Evolutionary conservation across 2,113 vertebrate genomes (phyloP), one percentile per base, ranked within the genome.

Genomic region (Planiliza haematocheilus): DNA sequence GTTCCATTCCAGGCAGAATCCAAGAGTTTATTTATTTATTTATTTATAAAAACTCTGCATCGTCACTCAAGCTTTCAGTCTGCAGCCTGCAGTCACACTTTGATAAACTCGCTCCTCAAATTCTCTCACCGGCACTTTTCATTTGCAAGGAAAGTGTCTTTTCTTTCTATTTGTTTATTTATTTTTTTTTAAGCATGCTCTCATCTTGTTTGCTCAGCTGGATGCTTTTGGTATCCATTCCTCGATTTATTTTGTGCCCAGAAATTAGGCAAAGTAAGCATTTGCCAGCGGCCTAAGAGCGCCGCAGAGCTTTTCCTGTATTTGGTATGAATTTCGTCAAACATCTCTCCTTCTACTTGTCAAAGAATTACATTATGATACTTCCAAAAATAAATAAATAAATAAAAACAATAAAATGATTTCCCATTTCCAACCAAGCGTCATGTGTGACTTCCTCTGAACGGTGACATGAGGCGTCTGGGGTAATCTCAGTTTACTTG

Each of bases 41-140:
- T 30, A 30, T 30, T 30, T 30, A 72, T 39, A 68, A 79, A 74
- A 83, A 71, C 53, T 30, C n/a, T 41, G 37, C 4, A 46, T 85
- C 81, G 90, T 89, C 90, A 88, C 79, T 92, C 86, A 88, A 72
- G 75, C 72, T 85, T 84, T 84, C 60, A 63, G 65, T 82, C 51
- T 53, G 60, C 80, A 83, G 85, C 82, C 82, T 59, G 68, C 84
- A 84, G 88, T 85, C 83, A 73, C 83, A 86, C 85, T 74, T 77
- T 86, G 87, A 86, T 86, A 74, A 89, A 89, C 81, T 77, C 51
- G 17, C 51, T 86, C 68, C 70, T 74, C 3, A 46, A 79, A 82
- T 77, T 70, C 74, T 55, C 66, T 80, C 80, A 53, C 73, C 1
- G 39, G 48, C 61, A 68, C 71, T 70, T 71, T 85, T 76, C 73